phyloP scores from a whole-genome alignment of 1,140 invertebrate species.

The Zaprionus kolodkinae region DNA sequence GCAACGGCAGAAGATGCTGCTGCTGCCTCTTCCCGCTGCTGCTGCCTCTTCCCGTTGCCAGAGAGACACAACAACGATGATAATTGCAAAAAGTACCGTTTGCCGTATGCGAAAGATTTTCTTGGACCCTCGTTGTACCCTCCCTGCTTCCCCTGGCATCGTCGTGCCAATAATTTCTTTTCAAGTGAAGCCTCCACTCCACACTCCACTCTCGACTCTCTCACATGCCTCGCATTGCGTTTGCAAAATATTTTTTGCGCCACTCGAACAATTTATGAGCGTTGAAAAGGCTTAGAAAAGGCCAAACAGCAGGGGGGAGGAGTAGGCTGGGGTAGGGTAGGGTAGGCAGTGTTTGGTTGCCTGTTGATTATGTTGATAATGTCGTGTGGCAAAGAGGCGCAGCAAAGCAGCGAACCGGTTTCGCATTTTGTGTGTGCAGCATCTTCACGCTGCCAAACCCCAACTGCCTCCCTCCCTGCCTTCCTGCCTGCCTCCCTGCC shows the following conservation, averaged over 20 bases:
- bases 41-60: constrained; percentile 22
- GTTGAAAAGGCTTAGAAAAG: constrained; percentile 76
- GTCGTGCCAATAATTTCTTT: constrained; percentile 47
- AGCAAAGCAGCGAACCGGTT: constrained; percentile 56
- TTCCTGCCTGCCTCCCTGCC: neutral
- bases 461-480: neutral
- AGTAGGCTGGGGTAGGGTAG: neutral
- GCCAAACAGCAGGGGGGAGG: neutral
- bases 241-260: constrained; percentile 79
- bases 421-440: constrained; percentile 27
- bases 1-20: constrained; percentile 27
- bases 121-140: constrained; percentile 15
- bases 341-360: constrained; percentile 11
- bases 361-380: constrained; percentile 81
- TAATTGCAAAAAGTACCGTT: constrained; percentile 82
- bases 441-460: constrained; percentile 29
- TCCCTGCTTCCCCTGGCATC: neutral
- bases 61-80: constrained; percentile 77
- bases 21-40: neutral
- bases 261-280: constrained; percentile 75
- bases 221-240: constrained; percentile 66
- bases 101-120: constrained; percentile 75
- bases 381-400: constrained; percentile 53
- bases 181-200: constrained; percentile 22
- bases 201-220: neutral